Base-by-base conservation (phyloP, 2,797 vertebrate genomes). In the Ptychobarbus kaznakovi region DNA sequence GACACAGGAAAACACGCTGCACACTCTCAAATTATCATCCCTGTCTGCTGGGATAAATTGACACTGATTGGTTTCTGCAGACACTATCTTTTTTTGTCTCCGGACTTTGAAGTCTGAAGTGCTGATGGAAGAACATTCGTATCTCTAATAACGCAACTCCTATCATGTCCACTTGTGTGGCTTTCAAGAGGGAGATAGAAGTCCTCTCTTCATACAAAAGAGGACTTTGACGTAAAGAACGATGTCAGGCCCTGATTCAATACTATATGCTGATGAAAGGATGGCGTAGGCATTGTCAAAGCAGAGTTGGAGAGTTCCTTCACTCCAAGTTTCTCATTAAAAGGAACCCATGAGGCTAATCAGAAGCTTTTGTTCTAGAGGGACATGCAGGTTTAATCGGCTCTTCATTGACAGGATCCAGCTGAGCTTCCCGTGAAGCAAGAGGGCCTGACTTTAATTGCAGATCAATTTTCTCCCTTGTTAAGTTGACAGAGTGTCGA, bases 341-440 rank as follows among this genome's bases (percentile, higher is more conserved):
- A 84, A 38, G 5, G 68, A 86, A 83, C 85, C 84, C 85, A 84
- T 72, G 81, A 88, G 89, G 81, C 86, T 87, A 89, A 90, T 89
- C 86, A 86, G 83, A 53, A 77, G 76, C 83, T 82, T 89, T 88
- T 89, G 87, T 89, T 90, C 88, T 86, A 77, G 68, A 82, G 82
- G 56, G 88, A 81, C 79, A 79, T 63, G 66, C 76, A 83, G 85
- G 66, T 89, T 86, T 89, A 87, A 91, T 89, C 87, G 86, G 77
- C 73, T 80, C 83, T 80, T 90, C 79, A 70, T 88, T 82, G 73
- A 76, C 75, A 87, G 74, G 79, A 86, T 89, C 69, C 65, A 77
- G 66, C 79, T 58, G 80, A 70, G 74, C 80, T 53, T 70, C 70
- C n/a, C 4, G 70, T 83, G 65, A 87, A 86, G 73, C 51, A 84